Evolutionary conservation across 2,797 vertebrate species (phyloP), one percentile per base, ranked within the genome.

Genomic region (Arctocebus calabarensis): DNA sequence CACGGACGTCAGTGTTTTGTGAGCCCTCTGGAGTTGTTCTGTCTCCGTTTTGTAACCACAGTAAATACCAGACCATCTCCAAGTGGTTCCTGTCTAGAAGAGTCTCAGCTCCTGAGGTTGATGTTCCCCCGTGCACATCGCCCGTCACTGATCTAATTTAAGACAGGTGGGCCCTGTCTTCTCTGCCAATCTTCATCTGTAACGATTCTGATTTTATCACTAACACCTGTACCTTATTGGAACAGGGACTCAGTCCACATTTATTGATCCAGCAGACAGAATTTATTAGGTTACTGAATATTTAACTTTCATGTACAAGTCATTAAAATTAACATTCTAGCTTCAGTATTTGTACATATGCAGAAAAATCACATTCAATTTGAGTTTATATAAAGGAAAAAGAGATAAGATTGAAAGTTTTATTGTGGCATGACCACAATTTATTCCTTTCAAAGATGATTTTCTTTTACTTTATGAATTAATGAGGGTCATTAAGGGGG

Each of bases 111-210:
- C 22, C 34, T 66, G 10, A 34, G 88, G 34, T 22, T 40, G 57
- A 34, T 14, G 17, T 71, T 11, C 7, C 22, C 13, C 4, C 2
- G 0, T 17, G 4, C 20, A 5, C 9, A 11, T n/a, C 43, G 25
- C 27, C 5, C 2, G 9, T 29, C 40, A 37, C 13, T 23, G 7
- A 23, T 52, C 4, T n/a, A n/a, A n/a, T n/a, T 8, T 74, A 5
- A 25, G 13, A 74, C n/a, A 55, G 11, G 8, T 8, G 32, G 13
- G 0, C 43, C n/a, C 32, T 19, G 32, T 16, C 68, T 37, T 48
- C 57, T 52, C 32, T 27, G 43, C 40, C 40, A 40, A 40, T 40
- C 40, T 3, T 40, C 40, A 40, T 40, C 40, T 40, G 74, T 23
- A 23, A 27, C 7, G 4, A 48, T 62, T 62, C n/a, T 62, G 43